phyloP scores from a whole-genome alignment of 2,797 vertebrate genomes.

The Leontopithecus rosalia region DNA sequence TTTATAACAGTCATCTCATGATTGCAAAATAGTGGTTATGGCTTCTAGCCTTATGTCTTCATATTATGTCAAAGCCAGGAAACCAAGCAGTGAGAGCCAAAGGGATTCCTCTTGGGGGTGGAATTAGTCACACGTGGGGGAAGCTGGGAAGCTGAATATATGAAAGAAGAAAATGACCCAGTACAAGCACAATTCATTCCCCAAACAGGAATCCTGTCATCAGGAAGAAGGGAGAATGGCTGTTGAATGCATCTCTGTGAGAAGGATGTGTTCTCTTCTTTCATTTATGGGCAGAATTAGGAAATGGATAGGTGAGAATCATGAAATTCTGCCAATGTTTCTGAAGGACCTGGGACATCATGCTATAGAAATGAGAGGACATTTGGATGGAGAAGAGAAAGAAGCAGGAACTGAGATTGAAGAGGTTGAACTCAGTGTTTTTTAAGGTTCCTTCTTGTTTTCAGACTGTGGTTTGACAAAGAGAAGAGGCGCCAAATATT shows the following conservation, averaged over 20 bases:
- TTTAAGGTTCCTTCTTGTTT: neutral
- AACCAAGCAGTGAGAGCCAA: neutral
- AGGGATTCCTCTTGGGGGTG: neutral
- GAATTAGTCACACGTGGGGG: neutral
- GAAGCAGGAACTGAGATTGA: neutral
- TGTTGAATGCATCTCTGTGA: neutral
- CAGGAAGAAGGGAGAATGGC: neutral
- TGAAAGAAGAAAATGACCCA: neutral
- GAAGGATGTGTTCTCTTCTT: neutral
- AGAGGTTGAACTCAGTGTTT: neutral
- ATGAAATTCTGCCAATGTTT: neutral
- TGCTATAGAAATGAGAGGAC: neutral
- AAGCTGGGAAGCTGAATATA: neutral
- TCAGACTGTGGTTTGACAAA: neutral
- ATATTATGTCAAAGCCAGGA: neutral
- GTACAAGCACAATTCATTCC: neutral
- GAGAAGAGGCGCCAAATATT: neutral
- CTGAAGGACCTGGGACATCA: neutral
- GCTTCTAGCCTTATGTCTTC: neutral
- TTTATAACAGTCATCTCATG: constrained; percentile 1
- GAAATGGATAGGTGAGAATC: neutral
- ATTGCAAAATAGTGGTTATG: constrained; percentile 10
- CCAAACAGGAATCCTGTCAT: neutral
- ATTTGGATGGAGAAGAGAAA: neutral
- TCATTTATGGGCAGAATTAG: neutral